Evolutionary conservation across 1,140 invertebrate species (phyloP).

Genomic region (Neodiprion pinetum): DNA sequence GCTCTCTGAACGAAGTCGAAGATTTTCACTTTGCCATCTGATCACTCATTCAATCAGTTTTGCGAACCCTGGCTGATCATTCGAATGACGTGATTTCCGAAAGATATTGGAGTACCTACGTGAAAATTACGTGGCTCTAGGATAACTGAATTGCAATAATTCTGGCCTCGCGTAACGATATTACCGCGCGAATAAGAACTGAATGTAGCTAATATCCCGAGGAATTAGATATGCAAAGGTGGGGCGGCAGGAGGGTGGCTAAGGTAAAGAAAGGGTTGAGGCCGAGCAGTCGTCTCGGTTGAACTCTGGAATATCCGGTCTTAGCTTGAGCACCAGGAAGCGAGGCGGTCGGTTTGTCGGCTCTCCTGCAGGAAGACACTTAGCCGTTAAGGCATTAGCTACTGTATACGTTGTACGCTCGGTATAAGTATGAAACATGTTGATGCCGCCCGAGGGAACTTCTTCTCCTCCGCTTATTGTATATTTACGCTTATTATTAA

Average conservation of each 20-base stretch:
- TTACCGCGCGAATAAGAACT: background rate
- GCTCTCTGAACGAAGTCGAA: too few species aligned
- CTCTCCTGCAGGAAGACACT: too few species aligned
- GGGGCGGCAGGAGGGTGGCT: background rate
- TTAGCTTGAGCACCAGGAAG: too few species aligned
- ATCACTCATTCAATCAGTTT: too few species aligned
- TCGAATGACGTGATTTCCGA: background rate
- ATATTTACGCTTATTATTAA: background rate
- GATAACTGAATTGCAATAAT: too few species aligned
- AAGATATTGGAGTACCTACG: background rate
- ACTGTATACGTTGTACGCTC: too few species aligned
- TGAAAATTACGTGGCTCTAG: background rate
- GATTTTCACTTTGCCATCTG: too few species aligned
- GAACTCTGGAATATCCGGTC: background rate
- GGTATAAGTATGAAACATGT: constrained; percentile 2
- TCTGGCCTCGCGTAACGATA: too few species aligned
- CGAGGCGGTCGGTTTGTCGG: too few species aligned
- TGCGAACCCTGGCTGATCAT: too few species aligned
- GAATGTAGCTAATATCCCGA: background rate
- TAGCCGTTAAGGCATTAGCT: too few species aligned
- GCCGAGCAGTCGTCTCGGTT: background rate
- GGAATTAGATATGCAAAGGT: background rate
- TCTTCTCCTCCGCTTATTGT: background rate
- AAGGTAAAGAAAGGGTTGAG: constrained; percentile 13
- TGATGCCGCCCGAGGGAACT: background rate